Conservation (phyloP, 1,140 invertebrate species). For the Bombus picipes region DNA sequence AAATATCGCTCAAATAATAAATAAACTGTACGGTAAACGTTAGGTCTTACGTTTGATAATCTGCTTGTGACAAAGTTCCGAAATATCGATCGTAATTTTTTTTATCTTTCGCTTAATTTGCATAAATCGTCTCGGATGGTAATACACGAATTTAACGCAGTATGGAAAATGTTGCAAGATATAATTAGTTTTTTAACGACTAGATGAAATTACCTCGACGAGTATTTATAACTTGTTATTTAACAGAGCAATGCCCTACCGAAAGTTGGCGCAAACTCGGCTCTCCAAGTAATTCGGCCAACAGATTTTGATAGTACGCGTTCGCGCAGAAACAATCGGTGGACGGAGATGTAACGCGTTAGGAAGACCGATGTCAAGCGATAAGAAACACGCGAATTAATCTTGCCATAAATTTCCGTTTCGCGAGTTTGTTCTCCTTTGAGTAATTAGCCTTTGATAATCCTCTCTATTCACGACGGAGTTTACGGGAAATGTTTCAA, state of each 20-base stretch:
- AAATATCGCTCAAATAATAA: no score
- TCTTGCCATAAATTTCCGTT: constrained; percentile 25
- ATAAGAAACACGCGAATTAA: constrained; percentile 34
- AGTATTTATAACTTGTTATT: neutral
- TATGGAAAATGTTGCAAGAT: neutral
- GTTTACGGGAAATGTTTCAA: neutral
- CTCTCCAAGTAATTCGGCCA: neutral
- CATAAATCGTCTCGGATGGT: no score
- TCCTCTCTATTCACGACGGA: neutral
- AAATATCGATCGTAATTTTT: no score
- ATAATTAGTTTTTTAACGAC: neutral
- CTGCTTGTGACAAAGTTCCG: no score
- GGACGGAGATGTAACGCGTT: neutral
- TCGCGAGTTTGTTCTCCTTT: neutral
- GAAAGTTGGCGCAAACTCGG: no score
- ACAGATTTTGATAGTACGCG: constrained; percentile 5
- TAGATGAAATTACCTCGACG: neutral
- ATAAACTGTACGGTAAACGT: no score
- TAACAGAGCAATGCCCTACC: no score
- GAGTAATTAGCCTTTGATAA: constrained; percentile 36
- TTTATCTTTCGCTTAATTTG: no score
- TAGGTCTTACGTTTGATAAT: no score
- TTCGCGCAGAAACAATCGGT: neutral
- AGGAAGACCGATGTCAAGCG: neutral
- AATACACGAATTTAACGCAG: no score